Evolutionary conservation across 2,113 vertebrate species (phyloP).

Genomic region (Columba livia): DNA sequence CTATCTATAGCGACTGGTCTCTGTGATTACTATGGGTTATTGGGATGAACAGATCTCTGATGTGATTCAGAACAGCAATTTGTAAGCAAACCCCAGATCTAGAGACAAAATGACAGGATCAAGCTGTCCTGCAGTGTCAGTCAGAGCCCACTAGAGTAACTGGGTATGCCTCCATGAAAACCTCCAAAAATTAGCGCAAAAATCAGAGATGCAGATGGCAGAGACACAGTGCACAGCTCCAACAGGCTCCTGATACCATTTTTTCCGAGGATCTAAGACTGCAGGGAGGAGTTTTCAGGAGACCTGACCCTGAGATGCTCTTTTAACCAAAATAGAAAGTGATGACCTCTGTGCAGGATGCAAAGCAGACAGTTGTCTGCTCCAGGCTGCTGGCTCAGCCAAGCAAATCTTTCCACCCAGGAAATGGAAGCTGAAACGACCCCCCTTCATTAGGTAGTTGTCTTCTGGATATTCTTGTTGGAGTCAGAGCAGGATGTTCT

Average conservation of each 20-base stretch:
- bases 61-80: neutral
- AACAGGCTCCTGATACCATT: neutral
- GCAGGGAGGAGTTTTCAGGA: neutral
- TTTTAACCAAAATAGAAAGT: constrained; percentile 46
- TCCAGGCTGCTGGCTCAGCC: constrained; percentile 42
- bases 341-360: constrained; percentile 44
- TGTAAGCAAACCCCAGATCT: neutral
- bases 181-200: neutral
- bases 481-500: constrained; percentile 21
- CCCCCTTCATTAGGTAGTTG: neutral
- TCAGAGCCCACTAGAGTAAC: neutral
- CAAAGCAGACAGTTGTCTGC: constrained; percentile 38
- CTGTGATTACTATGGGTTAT: accelerated
- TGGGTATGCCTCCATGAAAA: neutral
- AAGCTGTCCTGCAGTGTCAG: neutral
- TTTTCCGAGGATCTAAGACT: neutral
- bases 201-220: neutral
- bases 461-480: neutral
- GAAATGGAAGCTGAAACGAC: constrained; percentile 18
- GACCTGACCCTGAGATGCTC: constrained; percentile 3
- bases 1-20: neutral
- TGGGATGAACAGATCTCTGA: neutral
- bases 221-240: neutral
- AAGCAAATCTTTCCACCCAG: constrained; percentile 47
- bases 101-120: neutral